These are phyloP conservation scores for Endotricha flammealis DNA, from an alignment of 2,888 invertebrate species.

Conservation along the genomic window DNA sequence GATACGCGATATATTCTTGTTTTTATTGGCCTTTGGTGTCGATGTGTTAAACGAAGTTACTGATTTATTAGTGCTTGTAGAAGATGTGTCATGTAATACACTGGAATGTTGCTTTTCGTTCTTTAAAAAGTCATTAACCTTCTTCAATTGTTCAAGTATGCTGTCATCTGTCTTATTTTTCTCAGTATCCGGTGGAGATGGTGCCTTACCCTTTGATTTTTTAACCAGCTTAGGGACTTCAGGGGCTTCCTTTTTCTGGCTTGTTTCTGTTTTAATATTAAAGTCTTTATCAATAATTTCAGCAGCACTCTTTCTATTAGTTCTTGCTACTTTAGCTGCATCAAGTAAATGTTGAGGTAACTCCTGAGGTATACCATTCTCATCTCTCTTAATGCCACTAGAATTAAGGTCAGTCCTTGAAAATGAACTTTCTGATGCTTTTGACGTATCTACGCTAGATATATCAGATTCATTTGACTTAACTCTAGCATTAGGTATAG, in stretches of 20 bases:
- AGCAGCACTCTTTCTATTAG: slow-evolving; percentile 79
- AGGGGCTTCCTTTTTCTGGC: slow-evolving; percentile 51
- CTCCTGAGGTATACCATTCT: slow-evolving; percentile 82
- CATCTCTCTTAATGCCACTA: slow-evolving; percentile 79
- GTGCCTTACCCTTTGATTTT: slow-evolving; percentile 85
- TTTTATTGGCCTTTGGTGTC: slow-evolving; percentile 68
- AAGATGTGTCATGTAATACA: slow-evolving; percentile 44
- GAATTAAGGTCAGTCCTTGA: slow-evolving; percentile 71
- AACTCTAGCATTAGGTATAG: slow-evolving; percentile 65
- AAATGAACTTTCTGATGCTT: slow-evolving; percentile 55
- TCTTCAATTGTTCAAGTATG: slow-evolving; percentile 61
- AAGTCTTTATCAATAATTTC: slow-evolving; percentile 56
- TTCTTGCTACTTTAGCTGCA: slow-evolving; percentile 83
- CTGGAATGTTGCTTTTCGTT: slow-evolving; percentile 67
- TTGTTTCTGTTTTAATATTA: slow-evolving; percentile 44
- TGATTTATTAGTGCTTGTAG: slow-evolving; percentile 35
- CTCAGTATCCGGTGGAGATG: slow-evolving; percentile 80
- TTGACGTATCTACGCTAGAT: slow-evolving; percentile 44
- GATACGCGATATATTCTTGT: slow-evolving; percentile 46
- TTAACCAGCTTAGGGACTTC: slow-evolving; percentile 61
- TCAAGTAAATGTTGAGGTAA: slow-evolving; percentile 84
- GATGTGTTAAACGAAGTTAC: slow-evolving; percentile 59
- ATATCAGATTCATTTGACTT: slow-evolving; percentile 59
- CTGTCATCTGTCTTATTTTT: slow-evolving; percentile 72
- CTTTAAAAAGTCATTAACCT: slow-evolving; percentile 58